phyloP scores from a whole-genome alignment of 2,797 vertebrate genomes.

The Australoheros facetus region DNA sequence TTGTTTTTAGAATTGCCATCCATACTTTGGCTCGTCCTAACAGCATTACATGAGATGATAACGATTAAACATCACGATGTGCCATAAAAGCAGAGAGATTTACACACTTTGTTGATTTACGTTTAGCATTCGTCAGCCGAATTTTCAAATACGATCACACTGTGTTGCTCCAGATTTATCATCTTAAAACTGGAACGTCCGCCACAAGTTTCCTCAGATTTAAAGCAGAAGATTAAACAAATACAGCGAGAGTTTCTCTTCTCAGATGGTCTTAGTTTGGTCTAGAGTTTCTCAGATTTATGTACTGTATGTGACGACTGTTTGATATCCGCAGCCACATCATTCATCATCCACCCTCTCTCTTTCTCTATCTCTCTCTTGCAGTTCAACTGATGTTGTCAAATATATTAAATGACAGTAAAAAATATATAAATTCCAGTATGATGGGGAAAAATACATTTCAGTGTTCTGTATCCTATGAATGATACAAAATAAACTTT shows the following conservation, averaged over 20 bases:
- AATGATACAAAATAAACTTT: conserved; percentile 84
- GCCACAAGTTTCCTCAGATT: not conserved
- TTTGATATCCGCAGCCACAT: conserved; percentile 45
- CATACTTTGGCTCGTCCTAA: conserved; percentile 30
- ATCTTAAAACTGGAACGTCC: conserved; percentile 31
- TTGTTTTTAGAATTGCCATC: conserved; percentile 47
- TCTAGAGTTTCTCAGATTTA: conserved; percentile 22
- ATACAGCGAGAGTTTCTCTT: conserved; percentile 5
- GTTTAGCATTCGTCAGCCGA: not conserved
- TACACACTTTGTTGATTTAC: conserved; percentile 7
- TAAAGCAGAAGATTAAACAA: conserved; percentile 8
- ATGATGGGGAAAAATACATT: conserved; percentile 73
- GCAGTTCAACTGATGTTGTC: conserved; percentile 75
- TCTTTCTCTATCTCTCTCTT: conserved; percentile 40
- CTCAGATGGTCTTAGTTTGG: conserved; percentile 18
- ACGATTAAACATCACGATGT: conserved; percentile 51
- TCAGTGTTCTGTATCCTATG: conserved; percentile 83
- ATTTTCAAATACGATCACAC: conserved; percentile 5
- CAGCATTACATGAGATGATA: conserved; percentile 6
- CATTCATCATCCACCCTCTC: conserved; percentile 43
- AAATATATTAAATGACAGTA: conserved; percentile 76
- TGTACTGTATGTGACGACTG: conserved; percentile 48
- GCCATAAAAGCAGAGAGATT: conserved; percentile 65
- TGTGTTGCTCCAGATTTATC: conserved; percentile 25
- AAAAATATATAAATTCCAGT: conserved; percentile 78